A percentile compares a stretch with the other conserved stretches of the same genome.
These are phyloP conservation scores for Sminthurinus aureus DNA, from an alignment of 2,888 invertebrate species.

Conservation along the genomic window DNA sequence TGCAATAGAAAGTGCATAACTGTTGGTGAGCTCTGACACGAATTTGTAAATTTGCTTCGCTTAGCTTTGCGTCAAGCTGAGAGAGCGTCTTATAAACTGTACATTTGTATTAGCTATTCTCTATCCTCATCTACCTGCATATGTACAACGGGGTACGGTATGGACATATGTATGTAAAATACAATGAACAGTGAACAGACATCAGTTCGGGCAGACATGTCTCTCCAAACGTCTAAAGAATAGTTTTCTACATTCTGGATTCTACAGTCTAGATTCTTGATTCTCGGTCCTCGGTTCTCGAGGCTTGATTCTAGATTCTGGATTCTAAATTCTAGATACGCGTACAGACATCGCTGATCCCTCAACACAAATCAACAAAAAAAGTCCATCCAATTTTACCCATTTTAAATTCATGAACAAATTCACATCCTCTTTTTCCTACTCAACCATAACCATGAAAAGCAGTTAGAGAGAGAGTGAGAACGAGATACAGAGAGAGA, in stretches of 20 bases:
- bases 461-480: too few relatives aligned
- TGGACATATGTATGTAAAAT: too few relatives aligned
- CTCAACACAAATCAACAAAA: neutral
- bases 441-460: too few relatives aligned
- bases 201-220: neutral
- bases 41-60: conserved; percentile 60
- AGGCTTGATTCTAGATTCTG: too few relatives aligned
- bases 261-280: neutral
- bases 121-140: neutral
- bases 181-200: neutral
- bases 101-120: neutral
- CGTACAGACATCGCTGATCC: neutral
- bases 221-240: neutral
- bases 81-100: conserved; percentile 21
- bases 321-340: neutral
- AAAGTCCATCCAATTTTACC: neutral
- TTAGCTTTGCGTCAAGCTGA: conserved; percentile 50
- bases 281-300: too few relatives aligned
- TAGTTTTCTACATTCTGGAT: neutral
- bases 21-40: conserved; percentile 53
- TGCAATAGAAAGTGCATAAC: conserved; percentile 15
- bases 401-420: conserved; percentile 22
- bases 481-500: too few relatives aligned
- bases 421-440: conserved; percentile 1
- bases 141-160: too few relatives aligned